These are phyloP conservation scores for Euphysa ruthae DNA, from an alignment of 30 jellyfish, hydroid and myxozoan genomes.

Conservation along the genomic window DNA sequence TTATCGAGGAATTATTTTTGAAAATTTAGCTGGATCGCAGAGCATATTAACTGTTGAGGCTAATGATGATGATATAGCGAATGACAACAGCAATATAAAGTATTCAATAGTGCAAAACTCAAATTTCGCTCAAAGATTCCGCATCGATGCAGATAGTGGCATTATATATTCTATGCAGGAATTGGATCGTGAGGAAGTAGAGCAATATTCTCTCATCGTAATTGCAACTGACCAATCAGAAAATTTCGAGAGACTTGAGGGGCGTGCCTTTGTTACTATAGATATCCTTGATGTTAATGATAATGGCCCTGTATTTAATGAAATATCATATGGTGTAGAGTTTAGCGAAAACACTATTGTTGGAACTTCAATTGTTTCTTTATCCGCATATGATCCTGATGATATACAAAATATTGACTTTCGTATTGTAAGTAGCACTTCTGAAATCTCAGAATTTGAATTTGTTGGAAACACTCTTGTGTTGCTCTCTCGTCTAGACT, in stretches of 20 bases:
- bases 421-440: slow-evolving; percentile 20
- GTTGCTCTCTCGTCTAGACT: slow-evolving; percentile 41
- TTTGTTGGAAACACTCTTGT: too few species aligned
- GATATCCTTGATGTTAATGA: slow-evolving; percentile 40
- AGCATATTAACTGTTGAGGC: slow-evolving; percentile 38
- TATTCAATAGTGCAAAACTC: too few species aligned
- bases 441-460: slow-evolving; percentile 38
- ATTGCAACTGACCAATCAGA: slow-evolving; percentile 49
- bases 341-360: slow-evolving; percentile 10
- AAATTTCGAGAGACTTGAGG: neutral
- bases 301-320: slow-evolving; percentile 22
- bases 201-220: slow-evolving; percentile 24
- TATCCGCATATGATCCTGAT: slow-evolving; percentile 51
- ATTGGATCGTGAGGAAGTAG: slow-evolving; percentile 43
- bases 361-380: neutral
- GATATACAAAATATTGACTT: slow-evolving; percentile 10
- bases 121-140: too few species aligned
- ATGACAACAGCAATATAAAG: slow-evolving; percentile 26
- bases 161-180: too few species aligned
- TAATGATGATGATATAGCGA: slow-evolving; percentile 56
- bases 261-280: slow-evolving; percentile 17
- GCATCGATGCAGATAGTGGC: neutral
- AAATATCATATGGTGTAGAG: neutral
- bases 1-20: slow-evolving; percentile 55
- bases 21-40: slow-evolving; percentile 44